Conservation (phyloP, 2,888 invertebrate genomes). For the Linnaemya tessellans region DNA sequence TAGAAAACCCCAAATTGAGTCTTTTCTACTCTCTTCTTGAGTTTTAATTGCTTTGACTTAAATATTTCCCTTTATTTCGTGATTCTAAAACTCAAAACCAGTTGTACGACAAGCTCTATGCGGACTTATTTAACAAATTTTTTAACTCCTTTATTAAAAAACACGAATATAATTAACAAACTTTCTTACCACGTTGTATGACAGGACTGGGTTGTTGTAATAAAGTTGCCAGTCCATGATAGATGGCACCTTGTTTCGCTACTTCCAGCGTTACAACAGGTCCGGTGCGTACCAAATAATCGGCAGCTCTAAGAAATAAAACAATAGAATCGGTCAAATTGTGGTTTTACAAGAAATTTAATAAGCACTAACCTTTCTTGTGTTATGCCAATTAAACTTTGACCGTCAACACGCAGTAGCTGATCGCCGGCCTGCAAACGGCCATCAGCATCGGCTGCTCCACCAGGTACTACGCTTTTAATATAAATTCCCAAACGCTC, state of each 20-base stretch:
- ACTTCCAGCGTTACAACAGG: slow-evolving; percentile 97
- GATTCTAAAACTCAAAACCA: not conserved
- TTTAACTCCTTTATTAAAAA: not conserved
- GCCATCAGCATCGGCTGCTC: slow-evolving; percentile 96
- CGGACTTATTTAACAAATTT: not conserved
- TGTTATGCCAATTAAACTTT: slow-evolving; percentile 94
- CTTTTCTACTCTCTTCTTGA: no score
- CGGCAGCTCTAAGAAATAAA: slow-evolving; percentile 90
- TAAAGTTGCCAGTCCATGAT: slow-evolving; percentile 96
- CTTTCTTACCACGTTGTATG: slow-evolving; percentile 87
- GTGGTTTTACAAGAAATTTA: not conserved
- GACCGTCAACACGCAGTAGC: slow-evolving; percentile 97
- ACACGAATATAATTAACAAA: not conserved
- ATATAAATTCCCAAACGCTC: slow-evolving; percentile 97
- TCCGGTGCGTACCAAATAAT: slow-evolving; percentile 96
- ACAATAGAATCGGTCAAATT: not conserved
- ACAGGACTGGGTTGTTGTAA: slow-evolving; percentile 95
- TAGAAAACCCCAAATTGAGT: no score
- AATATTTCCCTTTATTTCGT: no score
- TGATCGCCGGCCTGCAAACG: slow-evolving; percentile 98
- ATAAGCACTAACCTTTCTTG: slow-evolving; percentile 86
- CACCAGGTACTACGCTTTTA: slow-evolving; percentile 98
- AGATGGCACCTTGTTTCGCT: slow-evolving; percentile 98
- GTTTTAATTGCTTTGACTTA: no score
- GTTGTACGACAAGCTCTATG: not conserved